phyloP scores from a whole-genome alignment of 1,140 invertebrate genomes.

The Drosophila bifasciata region DNA sequence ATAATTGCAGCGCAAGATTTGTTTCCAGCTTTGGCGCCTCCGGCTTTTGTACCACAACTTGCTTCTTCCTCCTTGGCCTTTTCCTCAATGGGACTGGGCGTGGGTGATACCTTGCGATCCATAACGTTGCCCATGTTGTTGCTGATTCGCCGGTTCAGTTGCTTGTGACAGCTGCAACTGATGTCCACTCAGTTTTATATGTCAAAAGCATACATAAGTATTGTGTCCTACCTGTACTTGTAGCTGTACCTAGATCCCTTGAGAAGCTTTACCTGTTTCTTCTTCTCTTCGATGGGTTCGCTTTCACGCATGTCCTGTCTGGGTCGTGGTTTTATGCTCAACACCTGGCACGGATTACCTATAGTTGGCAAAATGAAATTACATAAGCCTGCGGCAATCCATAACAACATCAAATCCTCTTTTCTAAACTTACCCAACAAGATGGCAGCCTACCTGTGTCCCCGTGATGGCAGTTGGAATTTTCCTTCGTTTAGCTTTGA shows the following conservation, averaged over 20 bases:
- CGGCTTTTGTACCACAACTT: not conserved
- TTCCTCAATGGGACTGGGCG: not conserved
- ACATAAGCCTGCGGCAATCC: constrained; percentile 10
- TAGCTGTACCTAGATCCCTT: constrained; percentile 18
- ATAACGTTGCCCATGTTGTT: constrained; percentile 56
- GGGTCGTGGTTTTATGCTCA: constrained; percentile 25
- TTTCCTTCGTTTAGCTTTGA: not conserved
- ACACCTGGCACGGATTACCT: constrained; percentile 52
- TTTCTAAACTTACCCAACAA: constrained; percentile 10
- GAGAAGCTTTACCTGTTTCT: constrained; percentile 32
- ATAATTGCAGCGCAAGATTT: constrained; percentile 56
- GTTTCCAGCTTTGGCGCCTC: not conserved
- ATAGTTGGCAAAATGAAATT: constrained; percentile 17
- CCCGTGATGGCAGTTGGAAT: too few relatives aligned
- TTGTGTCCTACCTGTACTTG: not conserved
- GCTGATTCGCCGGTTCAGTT: constrained; percentile 28
- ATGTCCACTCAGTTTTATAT: constrained; percentile 44
- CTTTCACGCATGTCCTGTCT: not conserved
- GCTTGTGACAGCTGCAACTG: constrained; percentile 52
- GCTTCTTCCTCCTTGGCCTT: constrained; percentile 8
- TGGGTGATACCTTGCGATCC: constrained; percentile 37
- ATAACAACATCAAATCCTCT: constrained; percentile 10
- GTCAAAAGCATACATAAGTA: not conserved
- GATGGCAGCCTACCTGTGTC: constrained; percentile 6
- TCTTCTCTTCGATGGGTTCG: not conserved